Evolutionary conservation across 64 coral and sea anemone genomes (phyloP).

Genomic region (Pocillopora verrucosa): DNA sequence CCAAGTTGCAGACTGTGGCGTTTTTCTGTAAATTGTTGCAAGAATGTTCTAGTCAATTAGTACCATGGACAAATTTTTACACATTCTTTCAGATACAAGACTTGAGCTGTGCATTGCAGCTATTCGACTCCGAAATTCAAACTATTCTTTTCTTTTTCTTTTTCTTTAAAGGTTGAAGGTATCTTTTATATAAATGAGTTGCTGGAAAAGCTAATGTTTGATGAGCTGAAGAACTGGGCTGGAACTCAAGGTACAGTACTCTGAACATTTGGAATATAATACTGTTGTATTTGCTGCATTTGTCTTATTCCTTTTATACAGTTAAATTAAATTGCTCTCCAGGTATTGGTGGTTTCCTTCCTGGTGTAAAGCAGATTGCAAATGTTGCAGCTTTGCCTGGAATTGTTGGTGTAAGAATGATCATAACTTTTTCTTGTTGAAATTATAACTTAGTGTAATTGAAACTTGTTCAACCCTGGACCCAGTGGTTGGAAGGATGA

Average conservation of each 20-base stretch:
- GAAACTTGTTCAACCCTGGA: no score
- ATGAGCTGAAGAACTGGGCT: constrained; percentile 90
- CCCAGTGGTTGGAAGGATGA: no score
- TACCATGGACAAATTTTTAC: no score
- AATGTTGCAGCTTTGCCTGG: constrained; percentile 97
- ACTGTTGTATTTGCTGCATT: background rate
- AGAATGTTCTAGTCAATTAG: no score
- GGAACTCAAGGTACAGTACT: constrained; percentile 61
- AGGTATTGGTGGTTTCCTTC: constrained; percentile 93
- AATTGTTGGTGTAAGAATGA: constrained; percentile 84
- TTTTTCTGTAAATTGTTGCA: no score
- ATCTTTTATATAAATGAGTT: constrained; percentile 94
- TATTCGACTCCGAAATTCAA: background rate
- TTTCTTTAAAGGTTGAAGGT: constrained; percentile 70
- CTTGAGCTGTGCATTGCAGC: background rate
- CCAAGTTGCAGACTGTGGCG: no score
- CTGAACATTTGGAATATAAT: background rate
- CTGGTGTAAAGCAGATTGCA: constrained; percentile 98
- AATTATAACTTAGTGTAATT: no score
- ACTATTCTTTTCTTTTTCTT: background rate
- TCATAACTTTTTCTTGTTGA: constrained; percentile 5
- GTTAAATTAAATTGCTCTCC: background rate
- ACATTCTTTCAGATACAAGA: background rate
- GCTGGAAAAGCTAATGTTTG: constrained; percentile 94
- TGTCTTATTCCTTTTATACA: background rate